Evolutionary conservation across 2,797 vertebrate species (phyloP).

Genomic region (Phalanger gymnotis): DNA sequence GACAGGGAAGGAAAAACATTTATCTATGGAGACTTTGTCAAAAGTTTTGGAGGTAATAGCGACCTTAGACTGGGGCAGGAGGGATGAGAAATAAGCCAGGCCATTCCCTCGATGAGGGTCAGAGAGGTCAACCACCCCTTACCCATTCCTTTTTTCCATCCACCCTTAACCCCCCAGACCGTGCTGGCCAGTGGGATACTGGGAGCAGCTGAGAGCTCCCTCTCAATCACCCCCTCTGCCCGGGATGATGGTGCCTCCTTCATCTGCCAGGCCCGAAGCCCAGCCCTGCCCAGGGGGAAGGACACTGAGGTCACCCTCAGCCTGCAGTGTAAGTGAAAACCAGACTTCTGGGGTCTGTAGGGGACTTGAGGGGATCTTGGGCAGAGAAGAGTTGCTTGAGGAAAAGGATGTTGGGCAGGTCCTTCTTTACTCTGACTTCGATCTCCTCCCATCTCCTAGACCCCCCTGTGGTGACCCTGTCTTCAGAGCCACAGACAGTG

Average conservation of each 20-base stretch:
- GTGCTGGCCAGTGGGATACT: slow-evolving; percentile 89
- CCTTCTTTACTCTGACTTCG: neutral
- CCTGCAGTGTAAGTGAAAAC: slow-evolving; percentile 91
- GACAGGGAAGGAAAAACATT: neutral
- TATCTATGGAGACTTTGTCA: neutral
- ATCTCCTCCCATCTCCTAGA: slow-evolving; percentile 81
- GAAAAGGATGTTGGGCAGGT: neutral
- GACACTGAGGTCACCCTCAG: slow-evolving; percentile 92
- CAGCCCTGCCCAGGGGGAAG: slow-evolving; percentile 89
- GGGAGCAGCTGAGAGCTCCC: slow-evolving; percentile 89
- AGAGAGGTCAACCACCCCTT: slow-evolving; percentile 79
- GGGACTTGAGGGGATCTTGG: neutral
- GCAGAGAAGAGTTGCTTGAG: neutral
- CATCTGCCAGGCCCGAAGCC: slow-evolving; percentile 92
- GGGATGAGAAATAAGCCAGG: slow-evolving; percentile 37
- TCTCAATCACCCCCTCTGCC: slow-evolving; percentile 90
- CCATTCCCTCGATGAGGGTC: slow-evolving; percentile 77
- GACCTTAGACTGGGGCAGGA: slow-evolving; percentile 12
- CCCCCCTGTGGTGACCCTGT: slow-evolving; percentile 92
- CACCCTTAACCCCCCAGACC: slow-evolving; percentile 79
- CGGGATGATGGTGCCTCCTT: slow-evolving; percentile 91
- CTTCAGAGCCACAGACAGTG: slow-evolving; percentile 92
- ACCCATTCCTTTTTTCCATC: slow-evolving; percentile 70
- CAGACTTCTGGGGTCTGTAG: neutral
- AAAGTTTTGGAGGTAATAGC: neutral